Evolutionary conservation across 2,797 vertebrate species (phyloP).

Genomic region (Alosa sapidissima): DNA sequence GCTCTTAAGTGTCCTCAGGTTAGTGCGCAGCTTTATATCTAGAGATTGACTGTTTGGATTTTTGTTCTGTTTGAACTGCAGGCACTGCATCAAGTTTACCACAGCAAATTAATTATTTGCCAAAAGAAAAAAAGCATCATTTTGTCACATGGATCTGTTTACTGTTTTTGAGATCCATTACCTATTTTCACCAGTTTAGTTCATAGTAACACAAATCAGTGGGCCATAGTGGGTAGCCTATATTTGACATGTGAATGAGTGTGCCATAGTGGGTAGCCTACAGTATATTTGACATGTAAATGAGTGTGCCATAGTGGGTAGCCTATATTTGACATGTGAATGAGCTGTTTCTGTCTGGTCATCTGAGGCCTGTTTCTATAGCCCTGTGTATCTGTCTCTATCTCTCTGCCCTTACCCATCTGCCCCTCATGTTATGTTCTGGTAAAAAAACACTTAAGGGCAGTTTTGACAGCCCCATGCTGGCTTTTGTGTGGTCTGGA

Average conservation of each 20-base stretch:
- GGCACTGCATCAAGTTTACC: neutral
- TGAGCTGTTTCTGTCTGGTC: neutral
- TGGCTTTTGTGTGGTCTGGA: neutral
- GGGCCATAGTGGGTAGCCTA: too few species aligned
- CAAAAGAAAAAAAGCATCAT: neutral
- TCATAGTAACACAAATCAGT: too few species aligned
- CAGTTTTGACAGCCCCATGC: neutral
- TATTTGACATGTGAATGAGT: neutral
- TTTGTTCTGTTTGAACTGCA: neutral
- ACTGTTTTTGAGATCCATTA: neutral
- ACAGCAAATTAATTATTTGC: neutral
- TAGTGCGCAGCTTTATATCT: neutral
- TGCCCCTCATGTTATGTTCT: neutral
- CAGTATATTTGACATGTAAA: neutral
- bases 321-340: neutral
- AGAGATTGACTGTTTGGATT: neutral
- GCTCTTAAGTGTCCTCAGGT: too few species aligned
- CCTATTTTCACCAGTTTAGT: too few species aligned
- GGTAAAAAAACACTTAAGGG: neutral
- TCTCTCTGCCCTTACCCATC: neutral
- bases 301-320: too few species aligned
- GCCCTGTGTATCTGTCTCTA: neutral
- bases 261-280: too few species aligned
- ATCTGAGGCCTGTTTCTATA: neutral
- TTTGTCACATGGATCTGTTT: neutral